Base-by-base conservation (phyloP, 1,140 invertebrate species). In the Cylas formicarius region DNA sequence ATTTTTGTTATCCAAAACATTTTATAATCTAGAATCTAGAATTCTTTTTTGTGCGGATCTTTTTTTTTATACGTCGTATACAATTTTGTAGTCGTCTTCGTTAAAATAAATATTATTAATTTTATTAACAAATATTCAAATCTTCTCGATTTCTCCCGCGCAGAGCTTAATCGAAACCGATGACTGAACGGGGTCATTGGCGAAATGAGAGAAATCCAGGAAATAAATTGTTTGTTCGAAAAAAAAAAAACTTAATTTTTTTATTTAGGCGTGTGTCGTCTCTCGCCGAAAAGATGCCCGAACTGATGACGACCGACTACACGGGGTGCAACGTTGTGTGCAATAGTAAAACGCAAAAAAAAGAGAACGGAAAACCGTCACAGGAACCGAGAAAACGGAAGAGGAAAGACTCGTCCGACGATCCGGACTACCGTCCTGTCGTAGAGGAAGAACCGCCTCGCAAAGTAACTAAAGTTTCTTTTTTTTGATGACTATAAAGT, bases 351-450 rank as follows among this genome's bases (percentile, higher is more conserved):
- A 23, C 27, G 13, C 33, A 34, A 16, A 56, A 51, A 36, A 19
- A 34, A 6, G 28, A 34, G 4, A 41, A 50, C n/a, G 10, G 26
- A 2, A 34, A 39, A 13, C 18, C 40, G 18, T 13, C 31, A 5
- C 11, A 21, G 5, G 24, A 20, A 50, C 50, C 13, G 45, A 34
- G 23, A 7, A 20, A n/a, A 28, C 36, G 46, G 23, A 50, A 48
- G 29, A 32, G 34, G 20, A 52, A 34, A 26, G 45, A 47, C 7
- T 23, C 31, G 10, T 36, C 28, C 3, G 48, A 42, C 3, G 56
- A 58, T 50, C 57, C 57, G 2, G 57, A 57, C 40, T 60, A 56
- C 23, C 29, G 44, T 31, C 57, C 57, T 13, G 9, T 42, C 6
- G 29, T 8, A 9, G 41, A 55, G 6, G 21, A 45, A 11, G 40